Percentiles rank a stretch among this genome's conserved stretches.
Evolutionary conservation across 2,888 invertebrate species (phyloP).

Genomic region (Lasioglossum marginatum): DNA sequence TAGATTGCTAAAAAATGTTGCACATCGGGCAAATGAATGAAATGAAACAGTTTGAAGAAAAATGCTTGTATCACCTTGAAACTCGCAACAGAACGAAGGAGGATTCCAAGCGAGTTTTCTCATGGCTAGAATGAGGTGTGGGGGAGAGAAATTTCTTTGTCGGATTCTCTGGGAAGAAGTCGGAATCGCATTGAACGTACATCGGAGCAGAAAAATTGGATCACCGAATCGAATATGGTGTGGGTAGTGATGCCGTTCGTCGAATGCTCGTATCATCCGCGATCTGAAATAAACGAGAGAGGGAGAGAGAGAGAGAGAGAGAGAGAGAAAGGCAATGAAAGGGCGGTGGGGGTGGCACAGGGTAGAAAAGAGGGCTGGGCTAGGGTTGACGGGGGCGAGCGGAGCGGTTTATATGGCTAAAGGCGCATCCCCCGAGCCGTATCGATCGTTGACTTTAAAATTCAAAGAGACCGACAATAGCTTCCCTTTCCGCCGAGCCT

Average conservation of each 20-base stretch:
- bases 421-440: constrained; percentile 84
- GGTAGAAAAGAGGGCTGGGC: constrained; percentile 54
- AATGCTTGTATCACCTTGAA: background rate
- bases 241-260: background rate
- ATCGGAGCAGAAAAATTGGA: background rate
- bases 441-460: constrained; percentile 85
- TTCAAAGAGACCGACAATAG: constrained; percentile 85
- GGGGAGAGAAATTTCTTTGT: background rate
- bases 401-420: constrained; percentile 80
- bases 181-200: background rate
- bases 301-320: background rate
- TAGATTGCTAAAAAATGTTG: too few relatives aligned
- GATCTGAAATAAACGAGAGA: constrained; percentile 18
- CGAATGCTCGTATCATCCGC: background rate
- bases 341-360: constrained; percentile 30
- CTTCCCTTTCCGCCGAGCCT: constrained; percentile 80
- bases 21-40: background rate
- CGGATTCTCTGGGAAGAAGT: background rate
- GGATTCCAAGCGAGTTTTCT: background rate
- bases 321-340: constrained; percentile 1
- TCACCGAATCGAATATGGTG: constrained; percentile 1
- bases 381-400: constrained; percentile 58
- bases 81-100: background rate
- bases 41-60: background rate
- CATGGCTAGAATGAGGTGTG: background rate